Evolutionary conservation across 1,140 invertebrate genomes (phyloP), one percentile per base, ranked within the genome.

Genomic region (Aphelinus certus): DNA sequence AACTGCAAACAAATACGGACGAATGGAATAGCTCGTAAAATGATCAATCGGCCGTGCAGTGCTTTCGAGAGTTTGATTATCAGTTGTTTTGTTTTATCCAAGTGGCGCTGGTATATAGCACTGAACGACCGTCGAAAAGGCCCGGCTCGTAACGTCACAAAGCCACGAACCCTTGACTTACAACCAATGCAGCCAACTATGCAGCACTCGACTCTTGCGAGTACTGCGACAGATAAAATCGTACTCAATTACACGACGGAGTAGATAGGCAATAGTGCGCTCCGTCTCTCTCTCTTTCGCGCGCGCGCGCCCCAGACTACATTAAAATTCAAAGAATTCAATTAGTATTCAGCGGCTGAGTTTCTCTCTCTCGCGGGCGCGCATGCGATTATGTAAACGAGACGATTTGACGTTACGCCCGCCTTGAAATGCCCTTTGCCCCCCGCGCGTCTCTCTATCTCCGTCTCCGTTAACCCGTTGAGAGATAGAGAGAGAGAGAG

Each of bases 241-340:
- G 47, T 61, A 55, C 26, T 70, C 46, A 65, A 75, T 70, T 60
- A 58, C 48, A 64, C 46, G 51, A 49, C 26, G 5, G 26, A 67
- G 46, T 49, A 46, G 7, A 0, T 1, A 26, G 3, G 53, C 51
- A 64, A 75, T 56, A 64, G 49, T 7, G 49, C 42, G 66, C 7
- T 26, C 26, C 26, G 26, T 26, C 26, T 26, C 26, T 26, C 26
- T 26, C 26, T 26, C 26, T 26, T 26, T 26, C 26, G 26, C 26
- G 26, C 26, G 60, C 7, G 64, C 53, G 46, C 3, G 45, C 0
- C 7, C 47, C 4, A 9, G 46, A 45, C 0, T 47, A 7, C 64
- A 76, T 76, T 76, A 55, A 72, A 71, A 76, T 76, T 76, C 69
- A 71, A 60, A 66, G 69, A 72, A 76, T 76, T 76, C 69, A 76